A percentile compares a stretch with the other conserved stretches of the same genome.
Evolutionary conservation across 2,797 vertebrate species (phyloP).

Genomic region (Rhincodon typus): DNA sequence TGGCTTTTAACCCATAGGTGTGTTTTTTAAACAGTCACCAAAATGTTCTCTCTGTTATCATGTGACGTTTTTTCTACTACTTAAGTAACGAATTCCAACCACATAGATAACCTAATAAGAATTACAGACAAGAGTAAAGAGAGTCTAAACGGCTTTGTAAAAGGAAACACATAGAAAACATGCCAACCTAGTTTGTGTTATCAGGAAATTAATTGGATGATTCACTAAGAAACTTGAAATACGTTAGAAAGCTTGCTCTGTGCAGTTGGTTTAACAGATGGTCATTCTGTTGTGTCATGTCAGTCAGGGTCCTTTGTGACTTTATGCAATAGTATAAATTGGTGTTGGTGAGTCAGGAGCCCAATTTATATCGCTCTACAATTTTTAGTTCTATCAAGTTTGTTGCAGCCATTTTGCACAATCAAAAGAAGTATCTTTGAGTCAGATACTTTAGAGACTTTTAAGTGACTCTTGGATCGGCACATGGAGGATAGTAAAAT

Average conservation of each 20-base stretch:
- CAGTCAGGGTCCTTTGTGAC: background rate
- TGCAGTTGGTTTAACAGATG: background rate
- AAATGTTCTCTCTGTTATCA: too few species aligned
- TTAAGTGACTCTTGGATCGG: too few species aligned
- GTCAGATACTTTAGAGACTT: too few species aligned
- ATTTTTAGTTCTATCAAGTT: background rate
- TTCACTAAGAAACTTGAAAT: background rate
- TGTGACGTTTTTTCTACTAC: background rate
- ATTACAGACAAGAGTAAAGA: background rate
- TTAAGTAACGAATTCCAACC: background rate
- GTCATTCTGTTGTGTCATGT: background rate
- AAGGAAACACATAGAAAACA: background rate
- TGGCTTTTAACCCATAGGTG: background rate
- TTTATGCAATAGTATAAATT: background rate
- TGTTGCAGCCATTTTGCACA: background rate
- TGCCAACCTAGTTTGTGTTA: background rate
- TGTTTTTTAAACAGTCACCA: background rate
- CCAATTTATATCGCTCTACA: background rate
- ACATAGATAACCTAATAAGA: background rate
- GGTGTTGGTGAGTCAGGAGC: background rate
- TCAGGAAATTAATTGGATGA: background rate
- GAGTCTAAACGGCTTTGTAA: background rate
- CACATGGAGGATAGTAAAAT: too few species aligned
- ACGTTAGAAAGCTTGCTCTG: background rate
- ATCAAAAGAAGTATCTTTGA: background rate